Percentiles rank a stretch among this genome's conserved stretches.
Evolutionary conservation across 1,140 invertebrate species (phyloP).

Genomic region (Scaptomyza montana): DNA sequence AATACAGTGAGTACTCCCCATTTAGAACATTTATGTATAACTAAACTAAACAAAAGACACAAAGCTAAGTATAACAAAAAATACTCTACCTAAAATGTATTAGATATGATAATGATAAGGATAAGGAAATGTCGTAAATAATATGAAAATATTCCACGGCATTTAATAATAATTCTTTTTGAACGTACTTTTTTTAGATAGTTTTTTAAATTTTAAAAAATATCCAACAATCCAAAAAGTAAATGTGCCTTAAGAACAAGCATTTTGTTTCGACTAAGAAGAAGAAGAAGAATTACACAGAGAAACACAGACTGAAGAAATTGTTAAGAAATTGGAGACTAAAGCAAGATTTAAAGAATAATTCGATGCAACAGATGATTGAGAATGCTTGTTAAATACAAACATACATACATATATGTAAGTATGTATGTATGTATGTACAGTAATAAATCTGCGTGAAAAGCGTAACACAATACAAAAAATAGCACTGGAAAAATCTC

Average conservation of each 20-base stretch:
- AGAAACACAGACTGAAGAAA: neutral
- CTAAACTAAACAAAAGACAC: neutral
- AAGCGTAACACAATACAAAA: slow-evolving; percentile 18
- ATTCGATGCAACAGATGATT: slow-evolving; percentile 37
- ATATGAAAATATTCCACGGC: too few relatives aligned
- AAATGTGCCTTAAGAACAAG: neutral
- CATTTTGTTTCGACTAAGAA: neutral
- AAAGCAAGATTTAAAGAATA: slow-evolving; percentile 4
- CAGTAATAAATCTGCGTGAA: too few relatives aligned
- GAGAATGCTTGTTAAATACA: slow-evolving; percentile 21
- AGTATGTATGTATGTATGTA: too few relatives aligned
- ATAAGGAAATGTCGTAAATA: too few relatives aligned
- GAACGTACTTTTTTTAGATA: too few relatives aligned
- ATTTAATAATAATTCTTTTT: too few relatives aligned
- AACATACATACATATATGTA: neutral
- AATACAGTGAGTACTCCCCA: slow-evolving; percentile 8
- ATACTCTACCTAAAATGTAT: too few relatives aligned
- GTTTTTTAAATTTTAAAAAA: too few relatives aligned
- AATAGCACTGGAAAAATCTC: slow-evolving; percentile 14
- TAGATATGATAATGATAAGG: too few relatives aligned
- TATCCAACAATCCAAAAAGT: neutral
- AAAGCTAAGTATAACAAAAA: neutral
- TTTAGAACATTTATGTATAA: neutral
- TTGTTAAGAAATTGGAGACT: neutral
- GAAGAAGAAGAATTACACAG: neutral